A percentile compares a stretch with the other conserved stretches of the same genome.
Conservation (phyloP, 1,140 invertebrate species). For the Sitobion miscanthi region DNA sequence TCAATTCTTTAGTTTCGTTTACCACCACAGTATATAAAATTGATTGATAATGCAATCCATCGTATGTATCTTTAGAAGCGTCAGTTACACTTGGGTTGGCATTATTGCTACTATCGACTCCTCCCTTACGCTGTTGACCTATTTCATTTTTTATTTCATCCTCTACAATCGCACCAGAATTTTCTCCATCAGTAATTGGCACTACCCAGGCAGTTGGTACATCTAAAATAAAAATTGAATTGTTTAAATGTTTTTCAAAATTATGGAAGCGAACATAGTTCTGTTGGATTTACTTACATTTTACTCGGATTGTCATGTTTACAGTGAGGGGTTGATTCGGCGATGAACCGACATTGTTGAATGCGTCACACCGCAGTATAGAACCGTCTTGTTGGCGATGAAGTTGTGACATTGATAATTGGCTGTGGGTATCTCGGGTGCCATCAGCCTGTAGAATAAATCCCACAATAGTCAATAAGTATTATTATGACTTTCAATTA, state of each 20-base stretch:
- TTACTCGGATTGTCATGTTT: slow-evolving; percentile 50
- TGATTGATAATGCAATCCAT: background rate
- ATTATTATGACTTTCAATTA: background rate
- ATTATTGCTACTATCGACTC: background rate
- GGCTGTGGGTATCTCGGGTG: slow-evolving; percentile 79
- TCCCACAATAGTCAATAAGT: background rate
- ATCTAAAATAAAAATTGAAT: background rate
- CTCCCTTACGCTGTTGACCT: background rate
- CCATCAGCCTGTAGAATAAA: slow-evolving; percentile 69
- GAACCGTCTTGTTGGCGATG: slow-evolving; percentile 80
- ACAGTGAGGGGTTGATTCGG: slow-evolving; percentile 24
- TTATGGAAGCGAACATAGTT: background rate
- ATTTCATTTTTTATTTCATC: slow-evolving; percentile 23
- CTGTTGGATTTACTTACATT: slow-evolving; percentile 25
- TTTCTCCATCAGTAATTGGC: background rate
- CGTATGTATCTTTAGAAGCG: background rate
- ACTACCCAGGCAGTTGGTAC: slow-evolving; percentile 40
- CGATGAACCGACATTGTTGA: slow-evolving; percentile 72
- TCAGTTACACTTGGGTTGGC: background rate
- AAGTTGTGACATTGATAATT: slow-evolving; percentile 76
- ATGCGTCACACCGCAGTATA: slow-evolving; percentile 78
- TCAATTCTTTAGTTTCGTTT: slow-evolving; percentile 21
- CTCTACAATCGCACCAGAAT: slow-evolving; percentile 20
- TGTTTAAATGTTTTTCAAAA: background rate
- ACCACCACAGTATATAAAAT: slow-evolving; percentile 24